Conservation (phyloP, 2,888 invertebrate species). For the Anthrax anthrax region DNA sequence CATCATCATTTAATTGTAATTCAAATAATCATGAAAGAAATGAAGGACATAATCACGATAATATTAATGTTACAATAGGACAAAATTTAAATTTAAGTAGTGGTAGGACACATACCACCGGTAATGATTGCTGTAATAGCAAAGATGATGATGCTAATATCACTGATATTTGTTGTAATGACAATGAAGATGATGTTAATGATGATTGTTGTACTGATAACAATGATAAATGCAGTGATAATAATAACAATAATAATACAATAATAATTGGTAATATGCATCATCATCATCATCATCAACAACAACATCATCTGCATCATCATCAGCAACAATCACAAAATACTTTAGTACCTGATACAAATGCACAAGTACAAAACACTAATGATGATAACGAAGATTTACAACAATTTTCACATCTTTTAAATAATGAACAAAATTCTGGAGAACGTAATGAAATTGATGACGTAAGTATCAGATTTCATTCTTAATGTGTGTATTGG, state of each 20-base stretch:
- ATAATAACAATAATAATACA: conserved; percentile 10
- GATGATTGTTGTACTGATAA: conserved; percentile 6
- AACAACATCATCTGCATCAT: conserved; percentile 4
- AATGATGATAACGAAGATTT: conserved; percentile 10
- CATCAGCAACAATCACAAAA: conserved; percentile 1
- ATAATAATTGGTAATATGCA: conserved; percentile 8
- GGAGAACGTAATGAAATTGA: conserved; percentile 11
- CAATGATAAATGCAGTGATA: conserved; percentile 10
- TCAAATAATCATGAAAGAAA: too few relatives aligned
- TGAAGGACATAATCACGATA: not conserved
- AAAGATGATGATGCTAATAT: conserved; percentile 1
- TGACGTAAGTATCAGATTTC: not conserved
- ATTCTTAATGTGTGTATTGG: too few relatives aligned
- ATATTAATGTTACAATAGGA: too few relatives aligned
- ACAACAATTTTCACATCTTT: conserved; percentile 15
- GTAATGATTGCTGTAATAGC: conserved; percentile 6
- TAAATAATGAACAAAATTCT: conserved; percentile 10
- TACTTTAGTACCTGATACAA: not conserved
- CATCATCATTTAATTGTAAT: too few relatives aligned
- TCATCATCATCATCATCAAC: conserved; percentile 5
- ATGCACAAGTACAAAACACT: not conserved
- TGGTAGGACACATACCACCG: not conserved
- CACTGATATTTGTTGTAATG: conserved; percentile 8
- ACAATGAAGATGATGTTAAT: not conserved
- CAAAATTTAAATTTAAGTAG: too few relatives aligned